phyloP scores from a whole-genome alignment of 1,140 invertebrate species.

The Drosophila littoralis region DNA sequence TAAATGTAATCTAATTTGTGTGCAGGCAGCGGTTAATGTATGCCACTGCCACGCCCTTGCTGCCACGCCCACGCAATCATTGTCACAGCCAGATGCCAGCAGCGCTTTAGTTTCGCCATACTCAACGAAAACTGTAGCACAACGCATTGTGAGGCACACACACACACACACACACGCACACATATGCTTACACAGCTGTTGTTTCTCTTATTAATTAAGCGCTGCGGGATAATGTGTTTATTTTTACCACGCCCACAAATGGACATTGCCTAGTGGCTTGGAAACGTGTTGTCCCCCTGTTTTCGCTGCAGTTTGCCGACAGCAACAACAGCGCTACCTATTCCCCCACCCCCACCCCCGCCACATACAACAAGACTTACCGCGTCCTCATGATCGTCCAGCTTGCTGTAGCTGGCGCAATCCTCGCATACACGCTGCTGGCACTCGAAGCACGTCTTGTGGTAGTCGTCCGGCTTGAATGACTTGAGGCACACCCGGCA shows the following conservation, averaged over 20 bases:
- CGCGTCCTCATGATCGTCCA: constrained; percentile 91
- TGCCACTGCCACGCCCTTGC: constrained; percentile 18
- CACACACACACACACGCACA: constrained; percentile 5
- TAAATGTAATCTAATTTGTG: constrained; percentile 75
- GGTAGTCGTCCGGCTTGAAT: constrained; percentile 93
- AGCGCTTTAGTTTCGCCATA: constrained; percentile 27
- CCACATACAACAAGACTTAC: constrained; percentile 85
- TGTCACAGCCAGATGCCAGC: constrained; percentile 28
- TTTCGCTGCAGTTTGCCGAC: constrained; percentile 10
- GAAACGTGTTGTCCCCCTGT: constrained; percentile 44
- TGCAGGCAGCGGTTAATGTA: constrained; percentile 47
- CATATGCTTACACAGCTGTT: background rate
- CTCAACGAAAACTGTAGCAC: constrained; percentile 4
- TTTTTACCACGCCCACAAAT: constrained; percentile 50
- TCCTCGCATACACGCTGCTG: constrained; percentile 95
- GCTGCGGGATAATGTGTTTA: constrained; percentile 55
- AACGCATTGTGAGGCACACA: background rate
- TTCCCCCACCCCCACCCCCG: background rate
- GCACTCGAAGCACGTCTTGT: constrained; percentile 93
- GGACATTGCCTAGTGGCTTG: constrained; percentile 65
- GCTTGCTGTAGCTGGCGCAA: constrained; percentile 94
- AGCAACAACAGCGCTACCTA: background rate
- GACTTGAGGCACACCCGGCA: constrained; percentile 94
- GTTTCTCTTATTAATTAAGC: constrained; percentile 72
- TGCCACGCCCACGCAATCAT: constrained; percentile 36